Conservation (phyloP, 1,140 invertebrate genomes). For the Drosophila pseudoananassae region DNA sequence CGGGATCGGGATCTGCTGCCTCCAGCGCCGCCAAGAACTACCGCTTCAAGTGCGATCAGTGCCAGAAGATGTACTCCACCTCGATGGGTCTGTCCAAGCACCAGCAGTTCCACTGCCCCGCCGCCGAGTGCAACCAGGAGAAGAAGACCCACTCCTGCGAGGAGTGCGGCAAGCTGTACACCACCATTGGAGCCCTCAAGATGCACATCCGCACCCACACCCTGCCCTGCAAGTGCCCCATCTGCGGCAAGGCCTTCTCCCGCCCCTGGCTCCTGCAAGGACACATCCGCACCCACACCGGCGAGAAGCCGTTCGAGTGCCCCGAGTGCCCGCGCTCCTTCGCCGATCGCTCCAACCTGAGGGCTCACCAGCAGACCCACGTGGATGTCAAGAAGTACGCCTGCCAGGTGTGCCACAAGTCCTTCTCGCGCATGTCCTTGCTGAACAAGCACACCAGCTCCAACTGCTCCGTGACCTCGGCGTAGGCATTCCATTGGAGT, state of each 20-base stretch:
- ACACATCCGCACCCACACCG: constrained; percentile 95
- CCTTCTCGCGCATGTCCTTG: constrained; percentile 95
- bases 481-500: constrained; percentile 39
- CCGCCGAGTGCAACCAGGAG: constrained; percentile 85
- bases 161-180: constrained; percentile 85
- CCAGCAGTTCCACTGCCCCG: constrained; percentile 96
- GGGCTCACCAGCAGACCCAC: constrained; percentile 89
- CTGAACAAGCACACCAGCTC: constrained; percentile 92
- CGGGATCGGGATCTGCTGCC: constrained; percentile 6
- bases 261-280: constrained; percentile 98
- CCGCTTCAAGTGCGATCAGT: constrained; percentile 94
- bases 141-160: constrained; percentile 85
- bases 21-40: constrained; percentile 84
- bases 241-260: constrained; percentile 98
- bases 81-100: constrained; percentile 97
- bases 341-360: constrained; percentile 94
- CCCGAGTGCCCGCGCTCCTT: constrained; percentile 97
- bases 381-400: constrained; percentile 85
- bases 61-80: constrained; percentile 97
- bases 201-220: constrained; percentile 92
- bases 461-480: constrained; percentile 82
- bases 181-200: constrained; percentile 86
- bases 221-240: constrained; percentile 97
- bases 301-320: constrained; percentile 98
- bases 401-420: constrained; percentile 85